These are phyloP conservation scores for Microctonus brassicae DNA, from an alignment of 2,888 invertebrate species.

Conservation along the genomic window DNA sequence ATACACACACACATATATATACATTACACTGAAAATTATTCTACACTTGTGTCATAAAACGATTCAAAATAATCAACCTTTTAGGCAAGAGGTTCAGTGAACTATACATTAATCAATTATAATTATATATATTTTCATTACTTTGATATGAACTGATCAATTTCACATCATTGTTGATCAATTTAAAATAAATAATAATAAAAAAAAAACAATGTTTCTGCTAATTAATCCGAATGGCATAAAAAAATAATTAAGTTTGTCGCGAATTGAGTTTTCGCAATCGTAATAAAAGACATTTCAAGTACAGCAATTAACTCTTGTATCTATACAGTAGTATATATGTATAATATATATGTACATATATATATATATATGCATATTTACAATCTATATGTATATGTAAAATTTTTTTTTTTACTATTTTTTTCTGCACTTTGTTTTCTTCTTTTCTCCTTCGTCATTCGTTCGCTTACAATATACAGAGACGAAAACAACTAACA, in stretches of 20 bases:
- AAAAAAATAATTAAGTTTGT: background rate
- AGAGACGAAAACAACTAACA: too few relatives aligned
- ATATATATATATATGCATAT: too few relatives aligned
- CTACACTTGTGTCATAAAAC: background rate
- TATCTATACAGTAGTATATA: background rate
- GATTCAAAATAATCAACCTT: background rate
- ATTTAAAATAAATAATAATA: background rate
- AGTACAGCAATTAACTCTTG: background rate
- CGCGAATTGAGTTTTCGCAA: background rate
- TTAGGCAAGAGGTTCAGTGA: background rate
- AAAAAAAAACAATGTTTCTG: background rate
- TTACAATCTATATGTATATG: background rate
- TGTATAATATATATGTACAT: too few relatives aligned
- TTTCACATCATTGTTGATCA: background rate
- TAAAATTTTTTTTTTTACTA: background rate
- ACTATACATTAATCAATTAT: background rate
- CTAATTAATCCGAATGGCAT: background rate
- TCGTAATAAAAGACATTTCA: background rate
- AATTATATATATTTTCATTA: background rate
- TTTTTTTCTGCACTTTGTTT: background rate
- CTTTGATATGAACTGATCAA: background rate
- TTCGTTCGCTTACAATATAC: background rate
- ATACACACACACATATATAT: background rate
- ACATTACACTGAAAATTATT: background rate
- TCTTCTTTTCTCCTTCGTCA: background rate